A percentile compares a stretch with the other conserved stretches of the same genome.
These are phyloP conservation scores for Mormyrops attenuatus DNA, from an alignment of 2,797 vertebrate genomes.

Conservation along the genomic window DNA sequence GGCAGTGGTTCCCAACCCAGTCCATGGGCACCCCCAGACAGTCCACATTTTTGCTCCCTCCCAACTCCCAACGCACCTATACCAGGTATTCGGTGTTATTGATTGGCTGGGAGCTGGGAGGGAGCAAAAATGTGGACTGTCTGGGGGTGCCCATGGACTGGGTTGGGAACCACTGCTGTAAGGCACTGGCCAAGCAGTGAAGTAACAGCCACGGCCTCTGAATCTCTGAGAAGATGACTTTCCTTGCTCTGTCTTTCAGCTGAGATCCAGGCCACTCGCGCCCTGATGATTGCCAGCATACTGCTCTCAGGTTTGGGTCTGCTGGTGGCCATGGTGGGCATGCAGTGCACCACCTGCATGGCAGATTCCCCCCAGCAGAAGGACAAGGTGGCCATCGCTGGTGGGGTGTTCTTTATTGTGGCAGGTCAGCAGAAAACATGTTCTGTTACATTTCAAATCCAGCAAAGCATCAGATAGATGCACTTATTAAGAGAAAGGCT, in stretches of 20 bases:
- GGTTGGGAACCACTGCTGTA: neutral
- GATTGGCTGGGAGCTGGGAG: neutral
- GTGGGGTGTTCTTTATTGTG: constrained; percentile 75
- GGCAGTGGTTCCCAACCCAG: neutral
- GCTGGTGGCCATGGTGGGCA: constrained; percentile 69
- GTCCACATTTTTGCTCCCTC: neutral
- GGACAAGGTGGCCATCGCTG: constrained; percentile 75
- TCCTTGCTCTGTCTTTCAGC: constrained; percentile 47
- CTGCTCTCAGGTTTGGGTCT: constrained; percentile 64
- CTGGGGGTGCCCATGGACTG: neutral
- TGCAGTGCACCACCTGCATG: constrained; percentile 89
- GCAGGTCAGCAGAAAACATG: constrained; percentile 61
- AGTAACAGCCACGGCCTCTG: neutral
- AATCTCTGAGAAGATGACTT: neutral
- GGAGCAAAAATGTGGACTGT: neutral
- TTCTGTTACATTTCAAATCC: neutral
- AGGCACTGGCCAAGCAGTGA: neutral
- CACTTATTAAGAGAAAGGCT: neutral
- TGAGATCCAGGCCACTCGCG: constrained; percentile 75
- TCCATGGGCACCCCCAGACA: neutral
- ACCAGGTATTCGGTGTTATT: neutral
- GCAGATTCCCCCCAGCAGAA: constrained; percentile 70
- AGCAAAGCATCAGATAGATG: neutral
- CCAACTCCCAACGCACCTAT: neutral
- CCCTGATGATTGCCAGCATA: constrained; percentile 78